phyloP scores from a whole-genome alignment of 2,113 vertebrate species.

The Holacanthus passer region DNA sequence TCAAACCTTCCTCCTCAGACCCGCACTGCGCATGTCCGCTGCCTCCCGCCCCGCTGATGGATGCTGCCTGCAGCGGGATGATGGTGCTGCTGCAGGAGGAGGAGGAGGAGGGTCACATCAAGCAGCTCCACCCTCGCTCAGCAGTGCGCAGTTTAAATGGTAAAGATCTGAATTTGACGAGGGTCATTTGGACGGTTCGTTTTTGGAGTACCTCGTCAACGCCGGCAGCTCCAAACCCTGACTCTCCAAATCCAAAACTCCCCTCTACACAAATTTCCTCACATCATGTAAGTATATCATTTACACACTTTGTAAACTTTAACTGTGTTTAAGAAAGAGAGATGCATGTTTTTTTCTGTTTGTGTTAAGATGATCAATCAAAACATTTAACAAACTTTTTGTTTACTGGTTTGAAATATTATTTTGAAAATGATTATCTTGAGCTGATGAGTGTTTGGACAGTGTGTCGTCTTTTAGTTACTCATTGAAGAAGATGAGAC shows the following conservation, averaged over 20 bases:
- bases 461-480: neutral
- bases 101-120: slow-evolving; percentile 52
- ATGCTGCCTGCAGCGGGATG: slow-evolving; percentile 28
- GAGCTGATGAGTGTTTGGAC: neutral
- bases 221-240: slow-evolving; percentile 75
- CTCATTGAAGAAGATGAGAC: neutral
- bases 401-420: neutral
- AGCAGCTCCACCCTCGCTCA: slow-evolving; percentile 68
- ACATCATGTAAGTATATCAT: slow-evolving; percentile 65
- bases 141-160: slow-evolving; percentile 80
- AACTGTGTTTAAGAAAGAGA: neutral
- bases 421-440: neutral
- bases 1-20: neutral
- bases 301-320: neutral
- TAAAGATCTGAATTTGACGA: slow-evolving; percentile 55
- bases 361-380: neutral
- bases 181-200: slow-evolving; percentile 84
- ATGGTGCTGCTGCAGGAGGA: no score
- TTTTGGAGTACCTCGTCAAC: slow-evolving; percentile 81
- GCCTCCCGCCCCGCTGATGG: slow-evolving; percentile 34
- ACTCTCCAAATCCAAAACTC: slow-evolving; percentile 66
- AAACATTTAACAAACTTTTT: no score
- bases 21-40: slow-evolving; percentile 62
- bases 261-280: slow-evolving; percentile 38
- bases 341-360: neutral